These are phyloP conservation scores for Sycobia sp. DNA, from an alignment of 1,140 invertebrate genomes.

Conservation along the genomic window DNA sequence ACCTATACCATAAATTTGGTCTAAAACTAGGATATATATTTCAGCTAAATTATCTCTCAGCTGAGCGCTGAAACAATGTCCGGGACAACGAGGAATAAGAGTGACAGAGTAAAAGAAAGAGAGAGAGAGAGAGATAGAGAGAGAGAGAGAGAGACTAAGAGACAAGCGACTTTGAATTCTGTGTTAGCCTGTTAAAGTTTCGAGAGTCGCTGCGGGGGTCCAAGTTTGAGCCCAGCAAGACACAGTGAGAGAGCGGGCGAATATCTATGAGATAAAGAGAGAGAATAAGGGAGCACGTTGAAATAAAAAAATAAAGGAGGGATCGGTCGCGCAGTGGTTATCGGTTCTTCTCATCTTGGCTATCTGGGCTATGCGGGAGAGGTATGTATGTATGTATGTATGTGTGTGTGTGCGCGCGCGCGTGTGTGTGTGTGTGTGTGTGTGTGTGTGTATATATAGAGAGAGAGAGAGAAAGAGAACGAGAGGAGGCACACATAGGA, in stretches of 20 bases:
- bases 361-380: slow-evolving; percentile 45
- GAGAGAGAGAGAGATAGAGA: too few species aligned
- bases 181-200: slow-evolving; percentile 44
- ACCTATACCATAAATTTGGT: slow-evolving; percentile 22
- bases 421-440: too few species aligned
- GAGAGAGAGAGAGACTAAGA: too few species aligned
- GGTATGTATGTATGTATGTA: too few species aligned
- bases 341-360: slow-evolving; percentile 59
- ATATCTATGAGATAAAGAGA: not conserved
- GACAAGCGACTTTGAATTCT: slow-evolving; percentile 47
- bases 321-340: slow-evolving; percentile 45
- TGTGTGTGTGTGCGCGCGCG: too few species aligned
- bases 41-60: slow-evolving; percentile 17
- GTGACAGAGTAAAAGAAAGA: too few species aligned
- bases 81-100: too few species aligned
- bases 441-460: not conserved
- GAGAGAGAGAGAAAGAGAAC: slow-evolving; percentile 45
- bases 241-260: slow-evolving; percentile 31
- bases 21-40: slow-evolving; percentile 23
- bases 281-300: not conserved
- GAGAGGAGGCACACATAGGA: slow-evolving; percentile 40
- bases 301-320: slow-evolving; percentile 12
- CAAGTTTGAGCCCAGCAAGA: slow-evolving; percentile 38
- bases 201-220: slow-evolving; percentile 51
- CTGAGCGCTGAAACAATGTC: not conserved